Conservation (phyloP, 2,888 invertebrate genomes). For the Microctonus hyperodae region DNA sequence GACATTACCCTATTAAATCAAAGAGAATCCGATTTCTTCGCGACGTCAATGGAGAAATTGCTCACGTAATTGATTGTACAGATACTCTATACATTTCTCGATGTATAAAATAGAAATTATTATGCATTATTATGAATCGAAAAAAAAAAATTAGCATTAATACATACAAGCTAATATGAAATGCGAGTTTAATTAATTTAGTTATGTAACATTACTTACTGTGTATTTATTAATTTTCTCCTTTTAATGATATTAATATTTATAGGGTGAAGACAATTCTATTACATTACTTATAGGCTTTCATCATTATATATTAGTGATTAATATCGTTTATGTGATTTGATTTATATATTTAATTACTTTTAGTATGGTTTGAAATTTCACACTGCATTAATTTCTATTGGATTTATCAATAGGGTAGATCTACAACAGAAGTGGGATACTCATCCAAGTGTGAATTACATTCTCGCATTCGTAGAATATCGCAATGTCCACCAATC, state of each 20-base stretch:
- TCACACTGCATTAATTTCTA: neutral
- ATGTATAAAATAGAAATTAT: neutral
- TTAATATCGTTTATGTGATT: neutral
- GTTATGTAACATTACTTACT: neutral
- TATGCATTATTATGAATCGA: neutral
- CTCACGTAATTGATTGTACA: neutral
- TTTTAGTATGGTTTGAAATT: neutral
- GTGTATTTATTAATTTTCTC: too few species aligned
- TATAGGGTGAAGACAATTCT: neutral
- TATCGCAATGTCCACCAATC: constrained; percentile 3
- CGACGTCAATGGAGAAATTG: neutral
- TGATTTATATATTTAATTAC: neutral
- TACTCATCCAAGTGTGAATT: constrained; percentile 1
- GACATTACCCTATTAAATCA: neutral
- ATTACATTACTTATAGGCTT: too few species aligned
- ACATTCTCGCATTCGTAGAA: neutral
- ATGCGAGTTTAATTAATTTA: too few species aligned
- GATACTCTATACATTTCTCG: neutral
- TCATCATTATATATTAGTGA: neutral
- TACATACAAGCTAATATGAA: neutral
- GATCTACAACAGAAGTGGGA: neutral
- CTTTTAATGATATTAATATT: neutral
- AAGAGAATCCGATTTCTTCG: neutral
- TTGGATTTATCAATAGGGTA: neutral
- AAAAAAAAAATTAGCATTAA: neutral